phyloP scores from a whole-genome alignment of 37 sponge, comb jelly and placozoan species.

The Beroe ovata region DNA sequence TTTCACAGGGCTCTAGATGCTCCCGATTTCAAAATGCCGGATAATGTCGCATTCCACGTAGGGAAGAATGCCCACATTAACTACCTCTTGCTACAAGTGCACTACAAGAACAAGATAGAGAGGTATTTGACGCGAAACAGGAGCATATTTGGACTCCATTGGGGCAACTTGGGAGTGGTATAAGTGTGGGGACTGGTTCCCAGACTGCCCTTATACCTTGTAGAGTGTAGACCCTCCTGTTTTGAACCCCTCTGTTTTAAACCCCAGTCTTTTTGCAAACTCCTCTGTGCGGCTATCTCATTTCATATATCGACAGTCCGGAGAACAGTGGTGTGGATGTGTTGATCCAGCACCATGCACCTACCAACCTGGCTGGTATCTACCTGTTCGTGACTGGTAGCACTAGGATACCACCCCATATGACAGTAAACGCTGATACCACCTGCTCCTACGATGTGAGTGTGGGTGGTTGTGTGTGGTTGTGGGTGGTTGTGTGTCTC shows the following conservation, averaged over 20 bases:
- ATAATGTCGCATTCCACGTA: constrained; percentile 75
- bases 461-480: no score
- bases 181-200: no score
- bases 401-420: constrained; percentile 18
- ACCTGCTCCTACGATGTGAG: neutral
- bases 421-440: neutral
- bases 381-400: constrained; percentile 19
- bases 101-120: constrained; percentile 69
- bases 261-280: no score
- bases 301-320: no score
- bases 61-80: constrained; percentile 72
- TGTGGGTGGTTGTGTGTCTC: no score
- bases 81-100: constrained; percentile 80
- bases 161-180: no score
- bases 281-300: no score
- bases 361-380: constrained; percentile 18
- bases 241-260: no score
- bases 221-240: no score
- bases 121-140: no score
- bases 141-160: no score
- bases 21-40: constrained; percentile 37
- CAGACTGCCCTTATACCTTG: no score
- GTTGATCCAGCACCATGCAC: neutral
- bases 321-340: constrained; percentile 15
- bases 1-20: constrained; percentile 34